Evolutionary conservation across 2,888 invertebrate species (phyloP).

Genomic region (Acronicta aceris): DNA sequence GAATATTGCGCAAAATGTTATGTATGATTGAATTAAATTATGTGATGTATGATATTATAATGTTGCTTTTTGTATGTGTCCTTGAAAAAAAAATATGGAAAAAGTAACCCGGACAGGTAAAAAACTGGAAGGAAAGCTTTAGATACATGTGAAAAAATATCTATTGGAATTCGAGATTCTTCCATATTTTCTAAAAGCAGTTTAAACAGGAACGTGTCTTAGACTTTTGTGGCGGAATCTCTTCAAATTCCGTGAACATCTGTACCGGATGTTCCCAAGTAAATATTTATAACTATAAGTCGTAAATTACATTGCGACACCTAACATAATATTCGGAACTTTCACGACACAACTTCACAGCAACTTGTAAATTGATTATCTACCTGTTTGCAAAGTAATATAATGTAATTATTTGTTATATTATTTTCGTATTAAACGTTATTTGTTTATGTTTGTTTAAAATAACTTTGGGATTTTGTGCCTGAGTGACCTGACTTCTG

Average conservation of each 20-base stretch:
- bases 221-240: neutral
- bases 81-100: no score
- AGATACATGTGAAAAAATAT: no score
- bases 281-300: conserved; percentile 19
- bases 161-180: no score
- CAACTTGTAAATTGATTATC: conserved; percentile 41
- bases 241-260: conserved; percentile 2
- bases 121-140: no score
- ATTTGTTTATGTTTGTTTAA: conserved; percentile 33
- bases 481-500: no score
- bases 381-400: conserved; percentile 30
- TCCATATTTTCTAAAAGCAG: neutral
- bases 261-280: neutral
- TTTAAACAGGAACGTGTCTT: neutral
- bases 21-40: no score
- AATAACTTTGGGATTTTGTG: neutral
- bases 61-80: no score
- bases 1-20: no score
- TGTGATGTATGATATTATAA: no score
- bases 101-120: no score
- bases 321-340: conserved; percentile 19
- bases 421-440: conserved; percentile 38
- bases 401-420: conserved; percentile 30
- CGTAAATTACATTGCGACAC: conserved; percentile 25
- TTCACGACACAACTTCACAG: conserved; percentile 27